Base-by-base conservation (phyloP, 2,888 invertebrate species). In the Drosophila diplacantha region DNA sequence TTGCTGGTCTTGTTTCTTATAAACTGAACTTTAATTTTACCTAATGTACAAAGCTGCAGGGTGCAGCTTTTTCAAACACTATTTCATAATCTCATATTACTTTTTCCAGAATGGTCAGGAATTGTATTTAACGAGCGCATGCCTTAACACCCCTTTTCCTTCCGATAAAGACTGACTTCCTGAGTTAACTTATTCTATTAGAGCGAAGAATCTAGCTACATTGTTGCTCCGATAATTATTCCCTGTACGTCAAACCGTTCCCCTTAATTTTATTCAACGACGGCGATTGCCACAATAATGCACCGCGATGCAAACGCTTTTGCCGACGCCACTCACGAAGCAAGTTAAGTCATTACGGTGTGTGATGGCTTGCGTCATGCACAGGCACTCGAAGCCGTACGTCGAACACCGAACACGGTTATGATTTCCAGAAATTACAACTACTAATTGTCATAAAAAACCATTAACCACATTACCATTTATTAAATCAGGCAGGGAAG, bases 341-440 rank as follows among this genome's bases (percentile, higher is more conserved):
- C 44, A 59, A 59, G 58, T 59, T 59, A 59, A 59, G 58, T 59
- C 58, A 59, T 59, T 59, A 60, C 31, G 14, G 37, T 59, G 58
- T 59, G 58, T 59, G 58, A 59, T 59, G 58, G 61, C 60, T 59
- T 44, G 58, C 60, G 58, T 59, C 52, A 53, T 66, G 55, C 64
- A 47, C 75, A 47, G 49, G 50, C 39, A 69, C 67, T 66, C 66
- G 73, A 18, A 37, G 35, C 9, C 16, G 35, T 18, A 35, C 16
- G 12, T 12, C 38, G 12, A 66, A 29, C 26, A 9, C n/a, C 34
- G 16, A 65, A 63, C 70, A 74, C 74, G 81, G 63, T 67, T 72
- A 82, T 83, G 75, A 81, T 74, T 78, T 83, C 73, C 75, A 74
- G 81, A 81, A 81, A 81, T 78, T 80, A 74, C 78, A 72, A 71